Percentiles rank a stretch among this genome's conserved stretches.
Conservation (phyloP, 2,113 vertebrate genomes). For the Sebastes fasciatus region DNA sequence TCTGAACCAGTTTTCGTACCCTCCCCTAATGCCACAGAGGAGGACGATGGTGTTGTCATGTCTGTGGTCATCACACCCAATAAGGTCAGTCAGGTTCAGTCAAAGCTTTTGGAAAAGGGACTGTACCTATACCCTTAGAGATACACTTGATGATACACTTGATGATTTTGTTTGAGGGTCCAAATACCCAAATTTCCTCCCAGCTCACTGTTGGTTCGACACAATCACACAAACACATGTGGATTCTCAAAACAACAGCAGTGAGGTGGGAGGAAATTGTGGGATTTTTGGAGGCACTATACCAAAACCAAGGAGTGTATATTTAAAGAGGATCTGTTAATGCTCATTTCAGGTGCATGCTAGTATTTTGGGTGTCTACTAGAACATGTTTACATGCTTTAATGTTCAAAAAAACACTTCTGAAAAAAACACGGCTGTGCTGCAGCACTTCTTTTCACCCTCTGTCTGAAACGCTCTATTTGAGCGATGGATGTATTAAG, state of each 20-base stretch:
- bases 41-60: constrained; percentile 90
- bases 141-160: background rate
- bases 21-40: constrained; percentile 82
- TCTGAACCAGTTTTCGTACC: constrained; percentile 93
- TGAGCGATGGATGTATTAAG: no score
- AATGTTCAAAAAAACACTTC: no score
- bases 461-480: no score
- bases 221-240: background rate
- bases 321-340: no score
- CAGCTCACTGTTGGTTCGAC: background rate
- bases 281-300: background rate
- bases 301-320: background rate
- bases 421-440: no score
- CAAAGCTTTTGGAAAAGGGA: background rate
- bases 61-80: constrained; percentile 91
- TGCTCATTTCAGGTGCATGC: no score
- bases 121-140: background rate
- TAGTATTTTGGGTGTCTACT: no score
- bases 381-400: no score
- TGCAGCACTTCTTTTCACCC: no score
- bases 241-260: background rate
- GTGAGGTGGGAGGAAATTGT: background rate
- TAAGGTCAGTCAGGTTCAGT: constrained; percentile 79
- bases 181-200: background rate
- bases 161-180: background rate